phyloP scores from a whole-genome alignment of 2,888 invertebrate species.

The Megalurothrips usitatus region DNA sequence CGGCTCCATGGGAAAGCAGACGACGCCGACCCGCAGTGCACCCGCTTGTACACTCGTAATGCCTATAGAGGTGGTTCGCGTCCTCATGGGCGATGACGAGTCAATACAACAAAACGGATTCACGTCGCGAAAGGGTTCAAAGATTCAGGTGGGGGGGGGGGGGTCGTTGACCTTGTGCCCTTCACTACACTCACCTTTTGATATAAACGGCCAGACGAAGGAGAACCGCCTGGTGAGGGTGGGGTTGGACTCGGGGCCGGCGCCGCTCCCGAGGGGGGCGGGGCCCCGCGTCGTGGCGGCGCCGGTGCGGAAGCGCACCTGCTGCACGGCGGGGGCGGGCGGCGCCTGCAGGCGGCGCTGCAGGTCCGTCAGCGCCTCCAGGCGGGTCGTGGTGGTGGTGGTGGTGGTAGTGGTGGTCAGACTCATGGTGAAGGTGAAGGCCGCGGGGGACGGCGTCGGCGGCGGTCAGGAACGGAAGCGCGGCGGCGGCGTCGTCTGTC shows the following conservation, averaged over 20 bases:
- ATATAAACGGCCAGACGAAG: slow-evolving; percentile 22
- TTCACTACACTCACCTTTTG: neutral
- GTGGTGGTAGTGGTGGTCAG: slow-evolving; percentile 1
- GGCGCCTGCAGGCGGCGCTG: neutral
- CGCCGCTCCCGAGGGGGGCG: neutral
- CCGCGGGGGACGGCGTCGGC: neutral
- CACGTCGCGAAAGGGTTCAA: too few species aligned
- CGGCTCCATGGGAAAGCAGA: too few species aligned
- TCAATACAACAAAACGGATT: too few species aligned
- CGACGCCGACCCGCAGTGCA: too few species aligned
- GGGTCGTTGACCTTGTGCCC: too few species aligned
- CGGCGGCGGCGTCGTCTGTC: neutral
- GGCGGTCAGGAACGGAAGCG: neutral
- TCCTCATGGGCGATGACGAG: too few species aligned
- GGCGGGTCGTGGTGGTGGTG: neutral
- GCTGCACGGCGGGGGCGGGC: neutral
- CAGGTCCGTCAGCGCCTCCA: neutral
- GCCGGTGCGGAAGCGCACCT: neutral
- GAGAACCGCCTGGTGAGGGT: slow-evolving; percentile 7
- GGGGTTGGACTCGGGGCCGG: neutral
- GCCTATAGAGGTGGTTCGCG: too few species aligned
- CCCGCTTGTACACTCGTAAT: too few species aligned
- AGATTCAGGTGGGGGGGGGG: too few species aligned
- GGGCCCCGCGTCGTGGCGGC: neutral
- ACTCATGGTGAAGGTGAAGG: neutral